These are phyloP conservation scores for Montipora capitata DNA, from an alignment of 92 coral and sea anemone species.

Conservation along the genomic window DNA sequence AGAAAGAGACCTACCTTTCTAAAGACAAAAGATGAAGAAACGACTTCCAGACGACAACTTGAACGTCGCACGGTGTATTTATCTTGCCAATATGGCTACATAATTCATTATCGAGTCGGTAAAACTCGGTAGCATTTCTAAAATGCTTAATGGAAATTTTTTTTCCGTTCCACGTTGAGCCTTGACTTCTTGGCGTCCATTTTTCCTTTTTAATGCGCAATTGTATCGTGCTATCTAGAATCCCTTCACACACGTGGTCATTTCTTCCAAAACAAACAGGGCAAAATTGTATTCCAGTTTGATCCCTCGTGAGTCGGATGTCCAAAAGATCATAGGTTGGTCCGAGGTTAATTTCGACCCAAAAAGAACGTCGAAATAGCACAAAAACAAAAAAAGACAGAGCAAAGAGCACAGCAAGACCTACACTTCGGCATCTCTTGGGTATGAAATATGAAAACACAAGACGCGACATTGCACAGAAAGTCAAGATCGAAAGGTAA, in stretches of 20 bases:
- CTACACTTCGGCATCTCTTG: conserved; percentile 33
- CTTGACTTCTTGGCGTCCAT: conserved; percentile 57
- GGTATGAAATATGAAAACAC: conserved; percentile 9
- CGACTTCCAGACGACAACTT: conserved; percentile 70
- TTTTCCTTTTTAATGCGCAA: conserved; percentile 24
- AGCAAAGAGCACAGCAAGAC: not conserved
- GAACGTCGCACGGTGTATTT: conserved; percentile 67
- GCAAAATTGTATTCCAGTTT: conserved; percentile 67
- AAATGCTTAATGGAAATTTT: conserved; percentile 81
- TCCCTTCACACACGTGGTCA: conserved; percentile 65
- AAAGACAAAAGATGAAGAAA: conserved; percentile 77
- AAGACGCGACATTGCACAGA: not conserved
- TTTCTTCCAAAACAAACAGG: conserved; percentile 91
- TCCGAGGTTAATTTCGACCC: not conserved
- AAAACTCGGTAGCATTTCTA: conserved; percentile 69
- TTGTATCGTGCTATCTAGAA: conserved; percentile 55
- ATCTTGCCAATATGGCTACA: conserved; percentile 73
- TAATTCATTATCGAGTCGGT: conserved; percentile 74
- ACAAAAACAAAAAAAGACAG: not conserved
- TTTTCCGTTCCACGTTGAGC: conserved; percentile 57
- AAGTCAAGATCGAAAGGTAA: no score
- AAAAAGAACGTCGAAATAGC: not conserved
- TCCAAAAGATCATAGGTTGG: not conserved
- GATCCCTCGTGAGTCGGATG: conserved; percentile 28
- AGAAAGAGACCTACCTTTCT: conserved; percentile 61